Base-by-base conservation (phyloP, 2,888 invertebrate genomes). In the Polyommatus iphigenia region DNA sequence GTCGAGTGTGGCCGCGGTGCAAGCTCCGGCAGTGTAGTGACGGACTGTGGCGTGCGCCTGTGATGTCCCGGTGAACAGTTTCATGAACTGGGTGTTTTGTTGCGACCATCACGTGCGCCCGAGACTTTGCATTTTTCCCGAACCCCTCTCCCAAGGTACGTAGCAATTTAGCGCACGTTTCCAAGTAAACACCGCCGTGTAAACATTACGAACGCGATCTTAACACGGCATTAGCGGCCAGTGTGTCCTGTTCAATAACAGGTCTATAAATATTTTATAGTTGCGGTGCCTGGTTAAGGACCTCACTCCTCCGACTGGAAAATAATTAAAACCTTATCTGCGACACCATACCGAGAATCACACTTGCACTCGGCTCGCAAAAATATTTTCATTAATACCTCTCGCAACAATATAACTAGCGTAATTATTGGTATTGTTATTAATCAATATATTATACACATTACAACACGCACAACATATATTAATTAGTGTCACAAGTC, bases 61-160 rank as follows among this genome's bases (percentile, higher is more conserved):
- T 93, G 93, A 91, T 91, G 90, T 89, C 91, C 89, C 91, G 92
- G 93, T 93, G 93, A 91, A 90, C 90, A 93, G 93, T 93, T 93
- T 93, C 91, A 92, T 93, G 89, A 92, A 93, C 93, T 90, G 87
- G 90, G 91, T 93, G 92, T 91, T 91, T 92, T 90, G 91, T 92
- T 93, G 89, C 90, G 92, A 91, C 91, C 89, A 86, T 86, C 88
- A 86, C 90, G 90, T 92, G 91, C 88, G 86, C 87, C 86, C 83
- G 83, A 78, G 41, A 78, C 71, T 73, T 72, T 73, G 36, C 79
- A 77, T 76, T 77, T 54, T 41, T 72, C 54, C n/a, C 15, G 18
- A 78, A 76, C 29, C 50, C 29, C 24, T 18, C 41, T 29, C 41
- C 75, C 15, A 54, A 46, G 75, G 75, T 75, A 75, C 15, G 75